A percentile compares a stretch with the other conserved stretches of the same genome.
These are phyloP conservation scores for Nautilus pompilius DNA, from an alignment of 1,140 invertebrate genomes.

Conservation along the genomic window DNA sequence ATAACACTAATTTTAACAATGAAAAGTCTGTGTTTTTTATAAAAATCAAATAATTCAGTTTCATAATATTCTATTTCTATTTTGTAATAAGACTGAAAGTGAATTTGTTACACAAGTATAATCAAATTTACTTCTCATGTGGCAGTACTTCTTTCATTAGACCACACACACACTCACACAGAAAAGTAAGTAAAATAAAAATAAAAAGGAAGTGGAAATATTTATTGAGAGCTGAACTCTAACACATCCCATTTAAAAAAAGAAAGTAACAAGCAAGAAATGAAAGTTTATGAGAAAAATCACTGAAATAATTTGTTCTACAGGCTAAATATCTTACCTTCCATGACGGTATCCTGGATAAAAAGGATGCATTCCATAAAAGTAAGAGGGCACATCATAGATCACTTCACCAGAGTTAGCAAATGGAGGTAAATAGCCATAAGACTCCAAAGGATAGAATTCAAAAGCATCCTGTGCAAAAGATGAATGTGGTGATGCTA, in stretches of 20 bases:
- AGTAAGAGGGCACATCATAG: slow-evolving; percentile 21
- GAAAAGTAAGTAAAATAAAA: not conserved
- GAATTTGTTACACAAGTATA: no score
- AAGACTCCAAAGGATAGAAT: not conserved
- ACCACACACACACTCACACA: not conserved
- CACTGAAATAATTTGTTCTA: not conserved
- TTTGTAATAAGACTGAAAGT: no score
- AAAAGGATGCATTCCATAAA: slow-evolving; percentile 28
- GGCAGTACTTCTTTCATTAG: no score
- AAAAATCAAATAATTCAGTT: no score
- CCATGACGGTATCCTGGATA: slow-evolving; percentile 29
- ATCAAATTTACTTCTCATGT: no score
- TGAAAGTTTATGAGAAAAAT: not conserved
- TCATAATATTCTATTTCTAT: no score
- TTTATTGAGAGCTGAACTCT: not conserved
- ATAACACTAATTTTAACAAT: no score
- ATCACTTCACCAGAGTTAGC: slow-evolving; percentile 16
- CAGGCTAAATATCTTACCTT: slow-evolving; percentile 17
- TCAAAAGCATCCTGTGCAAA: not conserved
- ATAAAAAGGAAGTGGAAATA: not conserved
- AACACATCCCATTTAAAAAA: not conserved
- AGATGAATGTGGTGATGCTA: not conserved
- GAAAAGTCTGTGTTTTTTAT: no score
- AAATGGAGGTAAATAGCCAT: slow-evolving; percentile 10
- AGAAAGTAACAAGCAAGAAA: not conserved